Evolutionary conservation across 2,113 vertebrate genomes (phyloP).

Genomic region (Atrichornis clamosus): DNA sequence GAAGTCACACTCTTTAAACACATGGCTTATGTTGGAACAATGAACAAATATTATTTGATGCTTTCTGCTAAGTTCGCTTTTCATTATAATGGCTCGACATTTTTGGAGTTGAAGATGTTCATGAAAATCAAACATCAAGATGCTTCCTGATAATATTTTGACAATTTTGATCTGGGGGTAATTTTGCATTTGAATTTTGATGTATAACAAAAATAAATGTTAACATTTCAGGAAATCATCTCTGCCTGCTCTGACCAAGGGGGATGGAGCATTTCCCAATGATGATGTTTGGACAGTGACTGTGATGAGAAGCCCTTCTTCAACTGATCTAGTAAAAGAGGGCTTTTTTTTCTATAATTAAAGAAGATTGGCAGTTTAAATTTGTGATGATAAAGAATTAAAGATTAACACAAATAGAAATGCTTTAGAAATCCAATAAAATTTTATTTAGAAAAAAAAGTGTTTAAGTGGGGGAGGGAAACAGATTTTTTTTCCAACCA

Average conservation of each 20-base stretch:
- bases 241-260: background rate
- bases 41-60: conserved; percentile 31
- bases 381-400: background rate
- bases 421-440: background rate
- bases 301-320: conserved; percentile 19
- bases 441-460: background rate
- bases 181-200: conserved; percentile 26
- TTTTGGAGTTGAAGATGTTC: background rate
- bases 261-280: background rate
- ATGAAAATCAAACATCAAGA: background rate
- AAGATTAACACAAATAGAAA: background rate
- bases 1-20: conserved; percentile 36
- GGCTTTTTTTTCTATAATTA: background rate
- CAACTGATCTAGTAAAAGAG: background rate
- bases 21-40: conserved; percentile 12
- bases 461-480: background rate
- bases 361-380: background rate
- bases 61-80: background rate
- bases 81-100: background rate
- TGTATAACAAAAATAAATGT: background rate
- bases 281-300: conserved; percentile 6
- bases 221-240: background rate
- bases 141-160: conserved; percentile 2
- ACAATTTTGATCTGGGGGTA: background rate
- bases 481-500: background rate